A percentile compares a stretch with the other conserved stretches of the same genome.
Conservation (phyloP, 2,113 vertebrate genomes). For the Balaenoptera acutorostrata region DNA sequence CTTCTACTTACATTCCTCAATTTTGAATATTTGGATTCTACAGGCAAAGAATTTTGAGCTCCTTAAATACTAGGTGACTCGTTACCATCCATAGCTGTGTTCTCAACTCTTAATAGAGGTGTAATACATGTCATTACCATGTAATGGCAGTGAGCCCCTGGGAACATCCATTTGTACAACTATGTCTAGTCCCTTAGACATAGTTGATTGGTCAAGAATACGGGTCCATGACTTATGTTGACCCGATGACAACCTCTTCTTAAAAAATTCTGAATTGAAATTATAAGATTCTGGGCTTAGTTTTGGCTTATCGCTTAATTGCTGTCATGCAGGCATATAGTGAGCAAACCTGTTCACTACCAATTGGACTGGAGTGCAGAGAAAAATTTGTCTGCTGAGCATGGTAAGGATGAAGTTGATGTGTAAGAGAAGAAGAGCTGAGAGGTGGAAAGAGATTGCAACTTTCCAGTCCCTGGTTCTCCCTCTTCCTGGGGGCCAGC, state of each 20-base stretch:
- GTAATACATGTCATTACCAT: not conserved
- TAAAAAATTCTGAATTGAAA: not conserved
- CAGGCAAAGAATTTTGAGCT: not conserved
- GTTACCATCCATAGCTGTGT: not conserved
- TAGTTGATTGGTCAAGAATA: not conserved
- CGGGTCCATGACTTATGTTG: not conserved
- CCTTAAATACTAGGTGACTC: not conserved
- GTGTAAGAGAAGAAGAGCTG: not conserved
- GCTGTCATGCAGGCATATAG: not conserved
- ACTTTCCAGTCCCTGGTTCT: not conserved
- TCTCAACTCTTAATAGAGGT: not conserved
- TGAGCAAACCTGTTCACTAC: not conserved
- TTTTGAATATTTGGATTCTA: not conserved
- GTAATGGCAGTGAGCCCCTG: not conserved
- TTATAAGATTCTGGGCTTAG: not conserved
- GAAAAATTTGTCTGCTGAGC: not conserved
- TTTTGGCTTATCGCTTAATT: not conserved
- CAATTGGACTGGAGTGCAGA: not conserved
- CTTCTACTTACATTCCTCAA: not conserved
- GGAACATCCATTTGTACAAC: not conserved
- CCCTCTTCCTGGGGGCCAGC: not conserved
- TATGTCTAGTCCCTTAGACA: not conserved
- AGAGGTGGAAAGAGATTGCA: not conserved
- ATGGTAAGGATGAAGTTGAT: not conserved
- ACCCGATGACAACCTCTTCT: not conserved